Base-by-base conservation (phyloP, 2,113 vertebrate genomes). In the Phodopus roborovskii region DNA sequence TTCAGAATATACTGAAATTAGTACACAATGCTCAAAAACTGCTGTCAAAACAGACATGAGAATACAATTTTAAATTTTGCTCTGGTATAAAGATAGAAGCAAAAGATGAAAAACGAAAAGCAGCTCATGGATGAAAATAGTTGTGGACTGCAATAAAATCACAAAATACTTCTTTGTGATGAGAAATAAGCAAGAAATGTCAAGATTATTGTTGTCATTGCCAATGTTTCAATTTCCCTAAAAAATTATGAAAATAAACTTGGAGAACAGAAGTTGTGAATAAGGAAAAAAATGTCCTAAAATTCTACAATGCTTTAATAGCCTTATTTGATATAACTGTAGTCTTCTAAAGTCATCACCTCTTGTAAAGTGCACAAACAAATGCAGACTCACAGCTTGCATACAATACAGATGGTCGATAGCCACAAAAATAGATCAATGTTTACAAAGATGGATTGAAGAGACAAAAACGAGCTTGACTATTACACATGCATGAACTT, bases 401-500 rank as follows among this genome's bases (percentile, higher is more conserved):
- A 94, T 95, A 96, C 96, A 97, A 95, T 93, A 75, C 73, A 94
- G 70, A 94, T 53, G 95, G 87, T 95, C 45, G 4, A 97, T 95
- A 95, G 87, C 70, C 50, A 0, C 1, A 0, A 87, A 98, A 95
- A 95, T 92, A 97, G 96, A 97, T 95, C 94, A 97, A 94, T 95
- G 91, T 96, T 90, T 97, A 95, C 94, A 96, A 96, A 97, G 93
- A 97, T 96, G 83, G 88, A 97, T 95, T 79, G 91, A 95, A 60
- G 86, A 96, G 83, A 96, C 62, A 96, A 93, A 96, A 96, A 97
- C 0, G 0, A 94, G 87, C 70, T 95, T 42, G 73, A 94, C 89
- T 94, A 96, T 97, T 97, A 97, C 87, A 95, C 87, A 94, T 96
- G 89, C 94, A 97, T 96, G 87, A 97, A 96, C 94, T 96, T 97